A percentile compares a stretch with the other conserved stretches of the same genome.
These are phyloP conservation scores for Chloroclystis v-ata DNA, from an alignment of 2,888 invertebrate species.

Conservation along the genomic window DNA sequence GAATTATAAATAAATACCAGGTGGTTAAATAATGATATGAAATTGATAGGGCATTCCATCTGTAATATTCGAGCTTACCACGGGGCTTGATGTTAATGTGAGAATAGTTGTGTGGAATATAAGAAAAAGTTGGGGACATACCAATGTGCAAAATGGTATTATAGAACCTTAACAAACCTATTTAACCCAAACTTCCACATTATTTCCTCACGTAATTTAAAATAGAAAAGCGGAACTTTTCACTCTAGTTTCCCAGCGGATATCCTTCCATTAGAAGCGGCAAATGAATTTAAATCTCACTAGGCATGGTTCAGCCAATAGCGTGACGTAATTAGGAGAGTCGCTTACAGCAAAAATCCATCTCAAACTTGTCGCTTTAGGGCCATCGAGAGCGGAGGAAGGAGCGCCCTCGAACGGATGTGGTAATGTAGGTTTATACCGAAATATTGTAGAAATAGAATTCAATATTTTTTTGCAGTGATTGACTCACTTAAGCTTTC, in stretches of 20 bases:
- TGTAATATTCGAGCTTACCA: too few relatives aligned
- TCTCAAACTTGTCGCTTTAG: slow-evolving; percentile 73
- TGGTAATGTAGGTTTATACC: slow-evolving; percentile 18
- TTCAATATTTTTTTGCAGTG: too few relatives aligned
- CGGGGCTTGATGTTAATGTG: too few relatives aligned
- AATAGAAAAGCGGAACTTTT: slow-evolving; percentile 17
- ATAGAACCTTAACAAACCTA: not conserved
- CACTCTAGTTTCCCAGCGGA: slow-evolving; percentile 28
- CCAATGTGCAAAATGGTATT: too few relatives aligned
- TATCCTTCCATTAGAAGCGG: slow-evolving; percentile 34
- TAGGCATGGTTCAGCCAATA: slow-evolving; percentile 58
- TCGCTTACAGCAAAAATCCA: slow-evolving; percentile 75
- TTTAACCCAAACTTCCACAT: not conserved
- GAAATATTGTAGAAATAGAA: too few relatives aligned
- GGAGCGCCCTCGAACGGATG: slow-evolving; percentile 26
- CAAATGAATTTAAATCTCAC: slow-evolving; percentile 51
- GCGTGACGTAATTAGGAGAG: slow-evolving; percentile 54
- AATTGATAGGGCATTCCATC: too few relatives aligned
- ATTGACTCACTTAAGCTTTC: too few relatives aligned
- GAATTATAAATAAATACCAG: too few relatives aligned
- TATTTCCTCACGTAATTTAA: not conserved
- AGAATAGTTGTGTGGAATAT: too few relatives aligned
- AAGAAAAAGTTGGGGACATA: too few relatives aligned
- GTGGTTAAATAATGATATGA: too few relatives aligned
- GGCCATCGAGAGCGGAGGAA: slow-evolving; percentile 55